phyloP scores from a whole-genome alignment of 2,113 vertebrate species.

The Sinosuthora webbiana region DNA sequence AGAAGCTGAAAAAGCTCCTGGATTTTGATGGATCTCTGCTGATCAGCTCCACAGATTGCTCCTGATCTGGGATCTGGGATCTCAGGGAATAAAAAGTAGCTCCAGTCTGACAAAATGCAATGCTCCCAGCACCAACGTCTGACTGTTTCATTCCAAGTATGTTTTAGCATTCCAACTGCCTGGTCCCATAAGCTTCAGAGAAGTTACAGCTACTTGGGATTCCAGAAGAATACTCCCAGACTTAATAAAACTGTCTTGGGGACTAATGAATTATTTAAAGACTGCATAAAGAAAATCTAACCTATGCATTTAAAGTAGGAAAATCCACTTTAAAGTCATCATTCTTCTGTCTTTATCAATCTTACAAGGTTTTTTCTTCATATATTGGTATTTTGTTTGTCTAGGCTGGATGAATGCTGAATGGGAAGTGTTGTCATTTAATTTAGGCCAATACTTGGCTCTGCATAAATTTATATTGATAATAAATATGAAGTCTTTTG shows the following conservation, averaged over 20 bases:
- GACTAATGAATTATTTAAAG: conserved; percentile 79
- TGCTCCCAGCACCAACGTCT: neutral
- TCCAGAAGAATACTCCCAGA: conserved; percentile 53
- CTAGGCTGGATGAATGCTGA: conserved; percentile 51
- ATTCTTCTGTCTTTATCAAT: conserved; percentile 68
- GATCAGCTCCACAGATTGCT: neutral
- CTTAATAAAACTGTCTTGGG: conserved; percentile 74
- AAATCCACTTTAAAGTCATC: conserved; percentile 71
- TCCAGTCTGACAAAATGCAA: neutral
- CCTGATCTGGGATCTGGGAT: neutral
- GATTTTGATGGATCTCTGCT: neutral
- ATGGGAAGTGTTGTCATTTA: conserved; percentile 53
- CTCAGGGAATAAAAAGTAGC: neutral
- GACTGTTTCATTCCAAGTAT: conserved; percentile 38
- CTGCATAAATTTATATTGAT: conserved; percentile 48
- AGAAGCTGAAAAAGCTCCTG: neutral
- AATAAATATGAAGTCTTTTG: neutral
- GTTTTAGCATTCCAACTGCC: conserved; percentile 59
- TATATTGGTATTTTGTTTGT: conserved; percentile 69
- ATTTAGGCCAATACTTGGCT: conserved; percentile 26
- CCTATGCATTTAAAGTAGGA: conserved; percentile 74
- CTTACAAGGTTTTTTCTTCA: conserved; percentile 57
- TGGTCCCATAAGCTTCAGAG: conserved; percentile 42
- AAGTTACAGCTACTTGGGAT: conserved; percentile 67
- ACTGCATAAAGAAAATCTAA: conserved; percentile 73